Base-by-base conservation (phyloP, 1,140 invertebrate species). In the Drosophila nannoptera region DNA sequence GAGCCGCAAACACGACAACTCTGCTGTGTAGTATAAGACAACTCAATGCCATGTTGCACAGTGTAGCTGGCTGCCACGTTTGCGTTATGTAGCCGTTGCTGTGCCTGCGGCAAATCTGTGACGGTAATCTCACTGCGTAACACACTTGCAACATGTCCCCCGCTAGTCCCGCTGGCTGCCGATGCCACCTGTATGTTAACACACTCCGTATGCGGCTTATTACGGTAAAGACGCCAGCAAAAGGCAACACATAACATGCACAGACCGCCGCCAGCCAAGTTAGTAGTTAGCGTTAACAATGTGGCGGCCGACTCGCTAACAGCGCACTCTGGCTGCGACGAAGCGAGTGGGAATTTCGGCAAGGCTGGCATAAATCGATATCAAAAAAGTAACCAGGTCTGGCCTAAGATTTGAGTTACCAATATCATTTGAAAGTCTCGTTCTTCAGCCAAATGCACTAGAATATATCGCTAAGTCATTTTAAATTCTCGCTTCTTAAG, bases 191-290 rank as follows among this genome's bases (percentile, higher is more conserved):
- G 43, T 45, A 22, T 22, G 22, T 22, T 22, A 60, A 52, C 33
- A 40, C 9, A 55, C 63, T 36, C 50, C 22, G n/a, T 3, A 22
- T 38, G 63, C 56, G 56, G 63, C 69, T 67, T 66, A 83, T 78
- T 83, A 84, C 69, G 80, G 84, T 78, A 69, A 83, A 83, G 68
- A 70, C 71, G 80, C 61, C 78, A 75, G 58, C 56, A 55, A 38
- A 60, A 60, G 62, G 60, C 60, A 60, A 61, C 22, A 22, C 22
- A 22, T 69, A 63, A 77, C 54, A 67, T 75, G 68, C 22, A 61
- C 75, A 62, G 48, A 84, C 53, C 31, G 69, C 76, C 68, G 35
- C 12, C 46, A 49, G 80, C 62, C 46, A 63, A 67, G 69, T 56
- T 69, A 55, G 56, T 84, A 76, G 75, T 73, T 73, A 67, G 64